Evolutionary conservation across 2,113 vertebrate species (phyloP).

Genomic region (Lichenostomus cassidix): DNA sequence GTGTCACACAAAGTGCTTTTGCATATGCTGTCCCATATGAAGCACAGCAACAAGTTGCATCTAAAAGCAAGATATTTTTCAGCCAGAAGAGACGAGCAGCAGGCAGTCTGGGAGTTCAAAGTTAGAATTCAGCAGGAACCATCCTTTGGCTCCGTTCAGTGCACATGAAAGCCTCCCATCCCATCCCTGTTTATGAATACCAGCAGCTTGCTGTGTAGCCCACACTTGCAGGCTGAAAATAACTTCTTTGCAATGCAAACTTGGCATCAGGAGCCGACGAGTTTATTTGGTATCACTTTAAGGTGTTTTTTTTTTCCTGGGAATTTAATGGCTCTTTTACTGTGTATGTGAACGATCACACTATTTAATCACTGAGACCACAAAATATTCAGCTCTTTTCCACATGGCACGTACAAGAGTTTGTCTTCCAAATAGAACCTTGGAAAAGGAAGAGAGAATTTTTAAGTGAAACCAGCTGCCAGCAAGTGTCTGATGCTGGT

Average conservation of each 20-base stretch:
- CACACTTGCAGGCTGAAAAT: background rate
- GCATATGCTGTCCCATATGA: background rate
- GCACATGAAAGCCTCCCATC: background rate
- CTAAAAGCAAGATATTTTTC: background rate
- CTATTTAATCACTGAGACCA: background rate
- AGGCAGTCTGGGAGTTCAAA: constrained; percentile 32
- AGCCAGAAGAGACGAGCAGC: background rate
- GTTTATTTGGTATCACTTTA: background rate
- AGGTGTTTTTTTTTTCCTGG: background rate
- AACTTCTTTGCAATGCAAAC: background rate
- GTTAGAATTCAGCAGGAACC: background rate
- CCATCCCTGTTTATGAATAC: background rate
- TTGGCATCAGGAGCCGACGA: background rate
- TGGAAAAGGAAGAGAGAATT: background rate
- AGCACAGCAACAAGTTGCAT: background rate
- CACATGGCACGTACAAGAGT: background rate
- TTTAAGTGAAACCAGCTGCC: constrained; percentile 30
- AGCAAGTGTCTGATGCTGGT: background rate
- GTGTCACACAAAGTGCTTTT: background rate
- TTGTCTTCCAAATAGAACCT: background rate
- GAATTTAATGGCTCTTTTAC: background rate
- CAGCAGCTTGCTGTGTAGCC: background rate
- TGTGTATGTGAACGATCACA: background rate
- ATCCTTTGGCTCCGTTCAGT: background rate
- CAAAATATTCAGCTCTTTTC: background rate